Evolutionary conservation across 92 coral and sea anemone species (phyloP).

Genomic region (Pocillopora meandrina): DNA sequence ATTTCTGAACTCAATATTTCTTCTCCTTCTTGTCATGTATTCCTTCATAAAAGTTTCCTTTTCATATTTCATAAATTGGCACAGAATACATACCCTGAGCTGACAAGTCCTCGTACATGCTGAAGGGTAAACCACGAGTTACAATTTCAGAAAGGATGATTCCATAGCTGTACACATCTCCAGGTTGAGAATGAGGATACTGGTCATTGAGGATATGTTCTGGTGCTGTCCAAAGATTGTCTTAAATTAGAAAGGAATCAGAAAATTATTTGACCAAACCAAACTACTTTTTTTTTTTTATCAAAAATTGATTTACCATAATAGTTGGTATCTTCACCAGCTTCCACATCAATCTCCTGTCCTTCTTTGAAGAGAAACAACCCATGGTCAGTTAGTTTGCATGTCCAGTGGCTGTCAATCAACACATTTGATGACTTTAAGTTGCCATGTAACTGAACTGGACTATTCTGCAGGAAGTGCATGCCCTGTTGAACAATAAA

Average conservation of each 20-base stretch:
- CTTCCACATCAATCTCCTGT: conserved; percentile 73
- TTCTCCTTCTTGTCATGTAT: too few species aligned
- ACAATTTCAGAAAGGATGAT: conserved; percentile 75
- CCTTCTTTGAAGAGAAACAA: conserved; percentile 74
- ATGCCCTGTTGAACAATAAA: conserved; percentile 56
- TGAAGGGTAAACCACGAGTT: conserved; percentile 76
- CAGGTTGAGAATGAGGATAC: conserved; percentile 62
- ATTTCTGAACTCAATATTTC: too few species aligned
- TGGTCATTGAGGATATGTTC: conserved; percentile 70
- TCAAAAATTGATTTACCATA: conserved; percentile 35
- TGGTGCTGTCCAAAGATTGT: conserved; percentile 82
- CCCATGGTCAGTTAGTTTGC: conserved; percentile 79
- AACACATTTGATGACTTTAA: conserved; percentile 86
- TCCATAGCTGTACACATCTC: conserved; percentile 76
- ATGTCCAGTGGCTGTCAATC: conserved; percentile 87
- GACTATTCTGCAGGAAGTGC: conserved; percentile 67
- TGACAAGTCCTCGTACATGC: conserved; percentile 79
- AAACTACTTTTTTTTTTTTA: background rate
- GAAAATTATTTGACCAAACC: background rate
- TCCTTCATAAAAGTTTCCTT: too few species aligned
- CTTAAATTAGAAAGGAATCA: conserved; percentile 26
- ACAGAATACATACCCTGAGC: conserved; percentile 46
- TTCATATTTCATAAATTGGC: too few species aligned
- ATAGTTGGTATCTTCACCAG: conserved; percentile 69
- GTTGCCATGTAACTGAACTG: conserved; percentile 71